Evolutionary conservation across 2,113 vertebrate species (phyloP).

Genomic region (Amphiprion ocellaris): DNA sequence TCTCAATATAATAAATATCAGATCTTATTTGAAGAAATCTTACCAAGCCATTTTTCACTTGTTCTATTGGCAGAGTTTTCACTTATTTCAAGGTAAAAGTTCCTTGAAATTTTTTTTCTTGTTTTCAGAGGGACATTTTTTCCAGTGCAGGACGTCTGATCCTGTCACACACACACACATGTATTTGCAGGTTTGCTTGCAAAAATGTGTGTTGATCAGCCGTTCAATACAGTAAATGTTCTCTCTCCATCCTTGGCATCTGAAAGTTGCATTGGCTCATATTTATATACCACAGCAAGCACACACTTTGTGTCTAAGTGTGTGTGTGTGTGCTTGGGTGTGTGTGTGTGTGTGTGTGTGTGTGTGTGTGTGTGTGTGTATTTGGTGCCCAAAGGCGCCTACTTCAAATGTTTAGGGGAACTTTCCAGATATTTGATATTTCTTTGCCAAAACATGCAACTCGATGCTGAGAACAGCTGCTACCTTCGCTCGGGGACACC

Average conservation of each 20-base stretch:
- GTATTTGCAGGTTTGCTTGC: background rate
- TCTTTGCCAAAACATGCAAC: constrained; percentile 56
- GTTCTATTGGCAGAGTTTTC: no score
- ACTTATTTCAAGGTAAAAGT: no score
- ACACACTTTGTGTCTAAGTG: background rate
- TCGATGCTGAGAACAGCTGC: constrained; percentile 60
- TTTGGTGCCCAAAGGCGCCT: constrained; percentile 32
- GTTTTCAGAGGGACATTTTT: no score
- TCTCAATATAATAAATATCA: no score
- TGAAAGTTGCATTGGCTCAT: constrained; percentile 19
- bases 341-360: no score
- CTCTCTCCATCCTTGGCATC: constrained; percentile 19
- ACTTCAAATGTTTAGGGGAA: constrained; percentile 61
- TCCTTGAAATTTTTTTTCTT: background rate
- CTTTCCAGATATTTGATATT: constrained; percentile 81
- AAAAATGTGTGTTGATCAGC: constrained; percentile 22
- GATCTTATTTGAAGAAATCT: no score
- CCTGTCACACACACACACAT: background rate
- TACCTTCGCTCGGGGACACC: constrained; percentile 62
- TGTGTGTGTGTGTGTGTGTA: constrained; percentile 4
- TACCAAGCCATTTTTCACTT: no score
- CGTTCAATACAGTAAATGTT: constrained; percentile 21
- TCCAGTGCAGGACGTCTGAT: constrained; percentile 37
- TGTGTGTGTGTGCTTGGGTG: no score
- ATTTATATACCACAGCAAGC: constrained; percentile 26